phyloP scores from a whole-genome alignment of 2,113 vertebrate genomes.

The Turdus rufiventris region DNA sequence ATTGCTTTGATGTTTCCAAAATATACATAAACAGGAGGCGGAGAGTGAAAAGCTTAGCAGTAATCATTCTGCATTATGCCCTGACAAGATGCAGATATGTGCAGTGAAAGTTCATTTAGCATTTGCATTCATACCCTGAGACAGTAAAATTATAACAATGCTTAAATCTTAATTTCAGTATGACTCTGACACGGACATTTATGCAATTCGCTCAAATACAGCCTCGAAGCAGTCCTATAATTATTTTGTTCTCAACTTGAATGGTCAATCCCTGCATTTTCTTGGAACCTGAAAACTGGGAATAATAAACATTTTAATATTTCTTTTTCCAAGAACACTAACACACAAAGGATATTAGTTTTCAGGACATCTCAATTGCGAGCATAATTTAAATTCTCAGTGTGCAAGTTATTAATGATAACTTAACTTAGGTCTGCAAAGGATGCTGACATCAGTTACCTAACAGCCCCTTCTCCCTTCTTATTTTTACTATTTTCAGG shows the following conservation, averaged over 20 bases:
- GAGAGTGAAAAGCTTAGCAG: background rate
- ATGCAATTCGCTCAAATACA: background rate
- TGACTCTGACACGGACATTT: background rate
- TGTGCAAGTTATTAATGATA: background rate
- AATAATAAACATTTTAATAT: background rate
- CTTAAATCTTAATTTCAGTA: background rate
- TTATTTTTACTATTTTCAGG: background rate
- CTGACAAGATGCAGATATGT: background rate
- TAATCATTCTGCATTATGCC: background rate
- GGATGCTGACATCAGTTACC: background rate
- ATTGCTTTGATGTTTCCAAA: background rate
- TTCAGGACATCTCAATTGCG: background rate
- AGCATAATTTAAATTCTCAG: background rate
- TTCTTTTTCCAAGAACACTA: background rate
- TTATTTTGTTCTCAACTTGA: background rate
- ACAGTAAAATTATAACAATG: background rate
- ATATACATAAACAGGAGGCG: background rate
- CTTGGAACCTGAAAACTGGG: background rate
- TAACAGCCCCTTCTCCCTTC: background rate
- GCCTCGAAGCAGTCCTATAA: background rate
- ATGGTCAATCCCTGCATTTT: background rate
- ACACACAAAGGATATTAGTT: background rate
- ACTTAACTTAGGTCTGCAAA: background rate
- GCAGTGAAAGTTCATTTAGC: background rate
- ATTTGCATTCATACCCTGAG: background rate